Conservation (phyloP, 2,113 vertebrate species). For the Oenanthe oenanthe region DNA sequence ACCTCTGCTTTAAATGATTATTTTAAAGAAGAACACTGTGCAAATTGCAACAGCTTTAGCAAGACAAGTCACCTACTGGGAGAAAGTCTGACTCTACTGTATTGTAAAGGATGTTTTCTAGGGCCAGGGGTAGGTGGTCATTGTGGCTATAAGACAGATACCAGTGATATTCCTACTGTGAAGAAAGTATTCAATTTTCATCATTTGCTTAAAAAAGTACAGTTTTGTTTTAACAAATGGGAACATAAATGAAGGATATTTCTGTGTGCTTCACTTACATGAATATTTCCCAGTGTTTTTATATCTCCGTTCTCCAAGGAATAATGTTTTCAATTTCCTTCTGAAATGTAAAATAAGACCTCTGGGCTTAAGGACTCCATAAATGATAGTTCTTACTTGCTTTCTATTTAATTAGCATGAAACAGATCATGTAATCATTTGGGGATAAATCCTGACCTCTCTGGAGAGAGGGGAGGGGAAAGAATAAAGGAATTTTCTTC, state of each 20-base stretch:
- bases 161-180: conserved; percentile 12
- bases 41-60: neutral
- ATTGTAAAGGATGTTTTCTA: neutral
- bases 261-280: conserved; percentile 37
- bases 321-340: conserved; percentile 64
- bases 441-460: conserved; percentile 32
- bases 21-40: neutral
- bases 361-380: conserved; percentile 50
- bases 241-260: conserved; percentile 47
- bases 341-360: conserved; percentile 68
- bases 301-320: conserved; percentile 35
- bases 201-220: conserved; percentile 61
- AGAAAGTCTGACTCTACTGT: neutral
- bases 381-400: conserved; percentile 12
- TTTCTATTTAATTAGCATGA: conserved; percentile 63
- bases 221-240: conserved; percentile 48
- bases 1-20: neutral
- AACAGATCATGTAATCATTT: conserved; percentile 31
- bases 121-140: neutral
- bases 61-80: neutral
- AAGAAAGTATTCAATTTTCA: conserved; percentile 33
- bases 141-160: neutral
- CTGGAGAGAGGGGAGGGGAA: neutral
- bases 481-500: neutral
- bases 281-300: conserved; percentile 61